Percentiles rank a stretch among this genome's conserved stretches.
Conservation (phyloP, 2,797 vertebrate species). For the Ceryle rudis region DNA sequence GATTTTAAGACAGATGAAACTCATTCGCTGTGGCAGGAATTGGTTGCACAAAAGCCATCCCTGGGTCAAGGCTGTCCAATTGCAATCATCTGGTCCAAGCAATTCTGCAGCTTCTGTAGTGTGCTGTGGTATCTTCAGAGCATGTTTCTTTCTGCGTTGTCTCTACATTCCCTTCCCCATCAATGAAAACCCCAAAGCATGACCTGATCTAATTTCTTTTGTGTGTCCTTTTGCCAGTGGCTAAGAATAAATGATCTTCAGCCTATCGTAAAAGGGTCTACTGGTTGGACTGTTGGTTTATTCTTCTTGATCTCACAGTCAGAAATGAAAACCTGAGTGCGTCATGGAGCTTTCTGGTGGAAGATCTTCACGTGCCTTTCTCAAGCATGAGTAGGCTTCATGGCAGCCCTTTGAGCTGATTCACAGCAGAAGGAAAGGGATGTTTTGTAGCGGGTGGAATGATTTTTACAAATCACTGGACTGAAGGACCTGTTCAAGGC, state of each 20-base stretch:
- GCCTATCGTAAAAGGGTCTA: neutral
- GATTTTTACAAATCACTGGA: neutral
- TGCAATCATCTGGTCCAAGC: neutral
- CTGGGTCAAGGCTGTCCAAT: neutral
- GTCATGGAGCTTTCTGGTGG: neutral
- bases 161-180: neutral
- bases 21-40: neutral
- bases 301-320: neutral
- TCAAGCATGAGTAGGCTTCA: neutral
- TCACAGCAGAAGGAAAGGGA: neutral
- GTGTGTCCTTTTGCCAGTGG: neutral
- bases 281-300: neutral
- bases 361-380: neutral
- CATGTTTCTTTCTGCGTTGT: neutral
- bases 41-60: neutral
- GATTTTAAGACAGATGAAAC: neutral
- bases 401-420: neutral
- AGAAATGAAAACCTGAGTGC: neutral
- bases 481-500: neutral
- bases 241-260: neutral
- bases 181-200: neutral
- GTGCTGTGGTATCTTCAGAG: neutral
- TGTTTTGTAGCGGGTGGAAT: neutral
- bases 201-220: neutral
- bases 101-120: neutral